Base-by-base conservation (phyloP, 2,113 vertebrate species). In the Nothobranchius furzeri region DNA sequence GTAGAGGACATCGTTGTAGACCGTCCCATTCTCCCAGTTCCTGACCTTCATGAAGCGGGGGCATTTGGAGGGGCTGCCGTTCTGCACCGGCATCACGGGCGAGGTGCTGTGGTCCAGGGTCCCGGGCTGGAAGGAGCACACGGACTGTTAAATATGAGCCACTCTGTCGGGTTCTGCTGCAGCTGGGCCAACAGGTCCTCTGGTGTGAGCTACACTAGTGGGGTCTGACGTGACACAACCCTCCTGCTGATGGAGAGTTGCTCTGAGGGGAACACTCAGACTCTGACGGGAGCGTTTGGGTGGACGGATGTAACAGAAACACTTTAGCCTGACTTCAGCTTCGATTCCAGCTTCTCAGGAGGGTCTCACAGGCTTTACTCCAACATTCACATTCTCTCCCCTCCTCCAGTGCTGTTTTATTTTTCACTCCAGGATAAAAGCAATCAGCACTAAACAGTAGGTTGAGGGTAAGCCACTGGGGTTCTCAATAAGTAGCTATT, bases 1-100 rank as follows among this genome's bases (percentile, higher is more conserved):
- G 80, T 98, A 95, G 51, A 99, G 90, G 0, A 94, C 96, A 79
- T 99, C 98, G 0, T 86, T 95, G 75, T 95, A 94, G 64, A 96
- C 61, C 0, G 91, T 90, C 0, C 95, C 95, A 0, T 92, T 96
- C 89, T 99, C 98, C 97, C 95, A 98, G 91, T 99, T 99, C 89
- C 93, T 97, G 84, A 99, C 90, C 78, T 97, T 99, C 73, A 97
- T 88, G 57, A 96, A 99, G 11, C 95, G 94, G 0, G 97, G 96
- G 75, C 96, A 96, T 81, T 98, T 98, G 82, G 96, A 95, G 20
- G 98, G 98, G 68, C 98, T 99, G 55, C 94, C 95, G 0, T 98
- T 95, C 74, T 76, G 88, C 8, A 90, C 12, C 0, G 62, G 90
- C 90, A 93, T 97, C 0, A 90, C 89, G 0, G 95, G 96, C 0